Evolutionary conservation across 2,797 vertebrate species (phyloP).

Genomic region (Mastacembelus armatus): DNA sequence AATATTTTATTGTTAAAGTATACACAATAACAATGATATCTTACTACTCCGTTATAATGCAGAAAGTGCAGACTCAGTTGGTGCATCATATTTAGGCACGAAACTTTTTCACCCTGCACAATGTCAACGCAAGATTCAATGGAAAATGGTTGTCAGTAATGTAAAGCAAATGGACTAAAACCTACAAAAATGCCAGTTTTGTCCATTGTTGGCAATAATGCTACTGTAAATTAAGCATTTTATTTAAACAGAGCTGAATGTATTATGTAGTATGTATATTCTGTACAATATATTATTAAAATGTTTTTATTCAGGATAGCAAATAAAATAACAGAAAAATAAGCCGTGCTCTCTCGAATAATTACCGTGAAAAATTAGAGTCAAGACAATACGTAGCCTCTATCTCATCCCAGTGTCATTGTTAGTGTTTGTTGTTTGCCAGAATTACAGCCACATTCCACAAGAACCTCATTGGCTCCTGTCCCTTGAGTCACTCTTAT

Average conservation of each 20-base stretch:
- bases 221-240: not conserved
- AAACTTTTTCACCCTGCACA: too few relatives aligned
- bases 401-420: conserved; percentile 24
- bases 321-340: not conserved
- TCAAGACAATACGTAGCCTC: conserved; percentile 2
- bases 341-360: conserved; percentile 4
- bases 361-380: conserved; percentile 7
- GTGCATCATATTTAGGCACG: too few relatives aligned
- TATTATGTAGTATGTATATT: too few relatives aligned
- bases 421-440: conserved; percentile 19
- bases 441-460: conserved; percentile 36
- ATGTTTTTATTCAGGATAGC: not conserved
- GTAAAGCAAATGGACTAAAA: not conserved
- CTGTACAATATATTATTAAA: conserved; percentile 1
- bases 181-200: not conserved
- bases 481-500: conserved; percentile 36
- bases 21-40: too few relatives aligned
- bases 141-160: not conserved
- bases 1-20: too few relatives aligned
- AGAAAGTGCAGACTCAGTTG: too few relatives aligned
- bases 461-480: conserved; percentile 16
- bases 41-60: too few relatives aligned
- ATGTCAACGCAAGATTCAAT: too few relatives aligned
- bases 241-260: too few relatives aligned
- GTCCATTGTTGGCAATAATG: not conserved